Evolutionary conservation across 2,888 invertebrate species (phyloP).

Genomic region (Arge pagana): DNA sequence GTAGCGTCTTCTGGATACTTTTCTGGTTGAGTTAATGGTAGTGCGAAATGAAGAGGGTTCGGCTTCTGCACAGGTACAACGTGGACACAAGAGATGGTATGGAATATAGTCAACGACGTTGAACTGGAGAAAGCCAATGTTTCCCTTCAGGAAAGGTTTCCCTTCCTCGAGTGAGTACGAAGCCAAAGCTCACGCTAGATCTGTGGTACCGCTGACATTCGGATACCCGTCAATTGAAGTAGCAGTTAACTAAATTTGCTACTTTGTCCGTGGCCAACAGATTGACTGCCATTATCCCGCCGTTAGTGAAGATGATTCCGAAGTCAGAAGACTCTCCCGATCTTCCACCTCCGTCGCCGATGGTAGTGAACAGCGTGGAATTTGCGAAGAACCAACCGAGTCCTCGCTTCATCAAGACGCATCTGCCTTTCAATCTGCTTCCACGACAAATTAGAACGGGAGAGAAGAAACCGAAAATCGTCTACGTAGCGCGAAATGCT

Average conservation of each 20-base stretch:
- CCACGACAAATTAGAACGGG: conserved; percentile 59
- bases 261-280: too few relatives aligned
- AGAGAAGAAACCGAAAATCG: conserved; percentile 61
- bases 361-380: conserved; percentile 41
- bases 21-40: not conserved
- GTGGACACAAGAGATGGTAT: conserved; percentile 76
- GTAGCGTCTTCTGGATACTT: not conserved
- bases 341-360: too few relatives aligned
- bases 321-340: too few relatives aligned
- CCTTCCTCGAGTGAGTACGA: conserved; percentile 68
- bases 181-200: too few relatives aligned
- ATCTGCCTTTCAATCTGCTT: conserved; percentile 65
- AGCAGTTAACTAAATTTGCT: too few relatives aligned
- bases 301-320: too few relatives aligned
- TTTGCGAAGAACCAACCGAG: conserved; percentile 56
- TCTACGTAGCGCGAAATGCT: conserved; percentile 74
- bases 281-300: too few relatives aligned
- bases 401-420: conserved; percentile 69
- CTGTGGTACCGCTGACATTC: too few relatives aligned
- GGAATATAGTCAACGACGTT: conserved; percentile 66
- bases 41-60: conserved; percentile 1
- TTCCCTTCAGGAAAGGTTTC: conserved; percentile 65
- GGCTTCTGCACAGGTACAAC: conserved; percentile 65
- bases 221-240: too few relatives aligned
- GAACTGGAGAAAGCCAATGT: conserved; percentile 63